Evolutionary conservation across 2,113 vertebrate genomes (phyloP).

Genomic region (Henicopernis longicauda): DNA sequence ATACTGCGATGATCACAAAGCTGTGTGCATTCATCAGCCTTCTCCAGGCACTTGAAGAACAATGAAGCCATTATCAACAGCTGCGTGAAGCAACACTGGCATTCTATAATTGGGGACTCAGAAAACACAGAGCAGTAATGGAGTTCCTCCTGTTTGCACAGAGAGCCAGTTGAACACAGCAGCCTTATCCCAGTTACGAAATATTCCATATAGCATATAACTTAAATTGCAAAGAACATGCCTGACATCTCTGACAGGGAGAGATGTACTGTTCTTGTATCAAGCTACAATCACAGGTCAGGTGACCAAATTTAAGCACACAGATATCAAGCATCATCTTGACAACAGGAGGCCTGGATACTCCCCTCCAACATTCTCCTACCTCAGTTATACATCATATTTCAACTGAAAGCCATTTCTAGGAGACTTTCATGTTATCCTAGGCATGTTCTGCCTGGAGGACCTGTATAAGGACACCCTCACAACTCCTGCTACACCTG

Average conservation of each 20-base stretch:
- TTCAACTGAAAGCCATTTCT: background rate
- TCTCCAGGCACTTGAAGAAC: background rate
- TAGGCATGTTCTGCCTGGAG: background rate
- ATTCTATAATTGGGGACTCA: background rate
- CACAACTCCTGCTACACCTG: background rate
- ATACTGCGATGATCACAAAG: background rate
- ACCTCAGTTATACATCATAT: background rate
- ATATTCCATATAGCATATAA: background rate
- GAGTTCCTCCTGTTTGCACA: background rate
- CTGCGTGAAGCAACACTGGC: background rate
- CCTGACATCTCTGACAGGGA: background rate
- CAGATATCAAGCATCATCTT: background rate
- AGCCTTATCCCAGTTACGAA: background rate
- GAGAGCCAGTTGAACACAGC: background rate
- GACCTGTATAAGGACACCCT: background rate
- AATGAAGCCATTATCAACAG: constrained; percentile 17
- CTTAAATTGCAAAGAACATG: background rate
- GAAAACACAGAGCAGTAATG: background rate
- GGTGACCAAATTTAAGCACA: background rate
- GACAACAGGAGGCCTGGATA: background rate
- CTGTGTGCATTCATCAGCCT: background rate
- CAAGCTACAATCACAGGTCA: background rate
- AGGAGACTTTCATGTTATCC: background rate
- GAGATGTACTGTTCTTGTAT: background rate
- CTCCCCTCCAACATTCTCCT: background rate